Percentiles rank a stretch among this genome's conserved stretches.
Evolutionary conservation across 2,888 invertebrate species (phyloP).

Genomic region (Alsophila aescularia): DNA sequence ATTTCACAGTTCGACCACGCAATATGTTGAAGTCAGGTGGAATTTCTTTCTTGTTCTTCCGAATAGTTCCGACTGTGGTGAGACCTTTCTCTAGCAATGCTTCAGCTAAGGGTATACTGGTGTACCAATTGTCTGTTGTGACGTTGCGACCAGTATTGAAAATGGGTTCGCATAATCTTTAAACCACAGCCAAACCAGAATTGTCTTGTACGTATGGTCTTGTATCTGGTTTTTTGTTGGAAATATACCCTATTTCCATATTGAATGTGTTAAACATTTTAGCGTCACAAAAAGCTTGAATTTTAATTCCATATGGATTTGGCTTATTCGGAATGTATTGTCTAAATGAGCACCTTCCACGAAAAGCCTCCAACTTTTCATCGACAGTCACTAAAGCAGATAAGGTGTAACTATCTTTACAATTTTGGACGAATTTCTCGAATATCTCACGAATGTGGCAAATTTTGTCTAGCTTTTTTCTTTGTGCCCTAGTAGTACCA

Average conservation of each 20-base stretch:
- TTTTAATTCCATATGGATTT: conserved; percentile 33
- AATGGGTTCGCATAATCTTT: conserved; percentile 6
- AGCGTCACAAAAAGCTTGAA: conserved; percentile 29
- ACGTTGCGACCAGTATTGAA: conserved; percentile 19
- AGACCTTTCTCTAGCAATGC: conserved; percentile 22
- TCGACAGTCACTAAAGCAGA: conserved; percentile 26
- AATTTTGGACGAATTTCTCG: conserved; percentile 21
- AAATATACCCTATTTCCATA: conserved; percentile 33
- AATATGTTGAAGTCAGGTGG: conserved; percentile 24
- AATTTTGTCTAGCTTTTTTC: conserved; percentile 3
- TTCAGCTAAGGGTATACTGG: conserved; percentile 24
- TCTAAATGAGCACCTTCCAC: conserved; percentile 30
- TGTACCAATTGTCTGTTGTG: conserved; percentile 22
- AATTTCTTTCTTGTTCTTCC: conserved; percentile 34
- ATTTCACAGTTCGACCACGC: conserved; percentile 26
- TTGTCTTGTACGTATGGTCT: conserved; percentile 5
- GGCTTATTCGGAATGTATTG: conserved; percentile 33
- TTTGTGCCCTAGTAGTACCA: conserved; percentile 1
- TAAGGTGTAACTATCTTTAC: conserved; percentile 21
- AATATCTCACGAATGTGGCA: conserved; percentile 3
- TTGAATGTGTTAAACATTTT: conserved; percentile 29
- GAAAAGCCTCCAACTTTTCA: conserved; percentile 33
- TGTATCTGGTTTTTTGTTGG: conserved; percentile 18
- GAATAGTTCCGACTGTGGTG: conserved; percentile 27
- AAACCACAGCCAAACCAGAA: not conserved